Evolutionary conservation across 2,888 invertebrate genomes (phyloP).

Genomic region (Ectobius pallidus): DNA sequence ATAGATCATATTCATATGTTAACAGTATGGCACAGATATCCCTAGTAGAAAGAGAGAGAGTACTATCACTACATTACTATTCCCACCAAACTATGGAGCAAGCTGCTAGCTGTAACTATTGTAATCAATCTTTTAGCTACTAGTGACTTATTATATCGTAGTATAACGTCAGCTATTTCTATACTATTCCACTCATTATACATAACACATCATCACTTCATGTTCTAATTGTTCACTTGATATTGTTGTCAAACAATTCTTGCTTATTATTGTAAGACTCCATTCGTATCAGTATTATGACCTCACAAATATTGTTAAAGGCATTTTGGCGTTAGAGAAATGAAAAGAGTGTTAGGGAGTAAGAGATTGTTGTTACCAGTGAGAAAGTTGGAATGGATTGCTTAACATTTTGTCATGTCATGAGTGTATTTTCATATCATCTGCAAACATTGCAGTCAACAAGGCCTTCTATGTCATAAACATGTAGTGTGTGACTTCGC

Average conservation of each 20-base stretch:
- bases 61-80: no score
- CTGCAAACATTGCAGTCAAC: neutral
- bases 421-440: neutral
- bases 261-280: neutral
- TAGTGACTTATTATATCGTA: neutral
- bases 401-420: neutral
- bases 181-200: slow-evolving; percentile 3
- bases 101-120: neutral
- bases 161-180: neutral
- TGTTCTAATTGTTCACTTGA: neutral
- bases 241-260: neutral
- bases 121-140: neutral
- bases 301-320: neutral
- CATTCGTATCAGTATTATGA: neutral
- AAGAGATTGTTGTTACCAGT: neutral
- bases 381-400: neutral
- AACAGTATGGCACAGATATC: no score
- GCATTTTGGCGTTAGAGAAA: neutral
- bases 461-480: neutral
- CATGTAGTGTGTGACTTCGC: neutral
- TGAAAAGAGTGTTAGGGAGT: neutral
- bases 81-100: neutral
- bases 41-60: no score
- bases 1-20: no score
- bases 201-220: neutral